Evolutionary conservation across 2,888 invertebrate species (phyloP), one percentile per base, ranked within the genome.

Genomic region (Xestia rhomboidea): DNA sequence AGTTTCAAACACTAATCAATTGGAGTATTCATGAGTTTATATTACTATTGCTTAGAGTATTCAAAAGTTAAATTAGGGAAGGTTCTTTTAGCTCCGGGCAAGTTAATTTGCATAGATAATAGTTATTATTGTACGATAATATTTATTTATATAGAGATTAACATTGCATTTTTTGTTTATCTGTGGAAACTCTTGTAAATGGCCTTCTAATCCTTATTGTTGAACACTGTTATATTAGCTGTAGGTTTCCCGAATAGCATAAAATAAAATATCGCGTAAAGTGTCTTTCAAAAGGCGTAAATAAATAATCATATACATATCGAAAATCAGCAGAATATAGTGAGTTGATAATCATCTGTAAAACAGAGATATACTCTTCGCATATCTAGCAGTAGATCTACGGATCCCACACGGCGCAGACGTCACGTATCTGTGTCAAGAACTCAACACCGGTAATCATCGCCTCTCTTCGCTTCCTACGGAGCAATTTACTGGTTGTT

Each of bases 351-450:
- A 63, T 8, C 44, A 63, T 63, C 34, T 30, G 13, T 49, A 68
- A 44, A 62, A n/a, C 27, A 79, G 38, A 34, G 62, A 44, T 70
- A 66, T 27, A 46, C 18, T 27, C n/a, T 10, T 10, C 21, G 24
- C 15, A 8, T 84, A 51, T 60, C 49, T 44, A 57, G 49, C 34
- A 34, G 75, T 63, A 68, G 83, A 83, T 76, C 64, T 71, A 30
- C 30, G 66, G 83, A 83, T 76, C 83, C 75, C 76, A 80, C 75
- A 76, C 76, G 66, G 24, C 46, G 69, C 67, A 78, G 75, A 78
- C 76, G 74, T 84, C 89, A 86, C 84, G 81, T 85, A 91, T 89
- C 85, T 88, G 68, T 91, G 91, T 90, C 91, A 91, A 91, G 90
- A 60, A 60, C 60, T 60, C 60, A 18, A 60, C 30, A 88, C 77